phyloP scores from a whole-genome alignment of 2,113 vertebrate genomes.

The Notarius quadriscutis region DNA sequence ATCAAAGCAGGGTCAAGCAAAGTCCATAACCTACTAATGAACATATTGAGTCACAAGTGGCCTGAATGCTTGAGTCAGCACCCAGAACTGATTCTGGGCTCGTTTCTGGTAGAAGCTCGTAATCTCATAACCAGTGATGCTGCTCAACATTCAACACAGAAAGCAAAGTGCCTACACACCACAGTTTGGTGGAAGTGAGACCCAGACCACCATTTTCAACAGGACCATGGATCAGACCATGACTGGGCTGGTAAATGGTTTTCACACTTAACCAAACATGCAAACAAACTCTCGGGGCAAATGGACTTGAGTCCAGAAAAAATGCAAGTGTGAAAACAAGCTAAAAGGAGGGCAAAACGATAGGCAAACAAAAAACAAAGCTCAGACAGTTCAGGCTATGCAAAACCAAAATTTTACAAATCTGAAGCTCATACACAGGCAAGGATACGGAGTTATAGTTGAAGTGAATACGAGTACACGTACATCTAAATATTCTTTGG shows the following conservation, averaged over 20 bases:
- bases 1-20: background rate
- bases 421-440: background rate
- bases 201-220: background rate
- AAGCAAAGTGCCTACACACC: background rate
- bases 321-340: background rate
- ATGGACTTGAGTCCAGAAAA: background rate
- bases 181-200: background rate
- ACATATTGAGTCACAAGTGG: background rate
- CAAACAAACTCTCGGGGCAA: background rate
- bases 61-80: background rate
- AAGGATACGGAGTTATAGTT: background rate
- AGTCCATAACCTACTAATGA: background rate
- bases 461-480: background rate
- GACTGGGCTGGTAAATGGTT: background rate
- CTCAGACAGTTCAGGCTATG: background rate
- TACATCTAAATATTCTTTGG: background rate
- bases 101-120: background rate
- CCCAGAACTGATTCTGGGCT: background rate
- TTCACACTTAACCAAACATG: slow-evolving; percentile 8
- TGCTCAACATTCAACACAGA: background rate
- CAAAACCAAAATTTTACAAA: background rate
- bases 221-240: background rate
- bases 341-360: background rate
- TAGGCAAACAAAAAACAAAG: background rate
- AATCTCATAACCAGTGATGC: too few relatives aligned